A percentile compares a stretch with the other conserved stretches of the same genome.
These are phyloP conservation scores for Philonicus albiceps DNA, from an alignment of 2,888 invertebrate species.

Conservation along the genomic window DNA sequence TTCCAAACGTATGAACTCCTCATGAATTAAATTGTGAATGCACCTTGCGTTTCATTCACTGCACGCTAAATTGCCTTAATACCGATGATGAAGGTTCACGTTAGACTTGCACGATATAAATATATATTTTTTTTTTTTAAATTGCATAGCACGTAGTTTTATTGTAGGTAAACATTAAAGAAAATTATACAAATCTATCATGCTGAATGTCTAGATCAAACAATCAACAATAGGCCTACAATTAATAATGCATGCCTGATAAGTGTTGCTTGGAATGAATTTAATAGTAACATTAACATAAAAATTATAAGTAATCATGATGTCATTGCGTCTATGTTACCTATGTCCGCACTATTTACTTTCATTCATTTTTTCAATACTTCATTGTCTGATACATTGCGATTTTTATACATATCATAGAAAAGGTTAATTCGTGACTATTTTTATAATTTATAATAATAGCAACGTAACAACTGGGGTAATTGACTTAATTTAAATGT, in stretches of 20 bases:
- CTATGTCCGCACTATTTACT: no score
- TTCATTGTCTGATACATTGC: no score
- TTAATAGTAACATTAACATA: background rate
- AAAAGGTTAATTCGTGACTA: no score
- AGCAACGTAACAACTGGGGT: no score
- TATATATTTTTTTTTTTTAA: background rate
- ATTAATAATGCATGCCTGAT: background rate
- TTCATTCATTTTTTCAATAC: no score
- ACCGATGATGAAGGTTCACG: background rate
- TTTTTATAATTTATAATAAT: no score
- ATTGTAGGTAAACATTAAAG: background rate
- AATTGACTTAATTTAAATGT: no score
- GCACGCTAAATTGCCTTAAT: background rate
- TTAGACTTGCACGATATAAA: background rate
- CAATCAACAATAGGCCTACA: background rate
- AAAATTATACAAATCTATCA: background rate
- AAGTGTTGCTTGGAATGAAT: background rate
- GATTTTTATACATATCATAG: no score
- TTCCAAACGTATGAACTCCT: background rate
- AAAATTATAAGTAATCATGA: background rate
- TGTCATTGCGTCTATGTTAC: no score
- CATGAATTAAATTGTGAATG: slow-evolving; percentile 10
- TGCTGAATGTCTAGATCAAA: background rate
- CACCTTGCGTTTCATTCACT: background rate
- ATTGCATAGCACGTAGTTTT: background rate